Base-by-base conservation (phyloP, 2,797 vertebrate genomes). In the Mallotus villosus region DNA sequence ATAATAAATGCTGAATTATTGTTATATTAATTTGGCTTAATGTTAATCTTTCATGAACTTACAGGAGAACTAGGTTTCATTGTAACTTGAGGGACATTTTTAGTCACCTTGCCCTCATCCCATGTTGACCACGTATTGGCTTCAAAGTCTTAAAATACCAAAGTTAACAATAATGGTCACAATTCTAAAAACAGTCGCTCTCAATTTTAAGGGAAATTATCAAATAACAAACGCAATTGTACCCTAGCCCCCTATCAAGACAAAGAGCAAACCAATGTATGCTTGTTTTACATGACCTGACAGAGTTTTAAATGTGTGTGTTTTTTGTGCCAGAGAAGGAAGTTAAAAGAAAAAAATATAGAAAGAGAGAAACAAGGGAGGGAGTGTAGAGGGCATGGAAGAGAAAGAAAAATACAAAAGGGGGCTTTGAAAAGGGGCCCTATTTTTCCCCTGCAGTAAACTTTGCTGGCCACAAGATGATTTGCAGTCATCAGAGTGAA, bases 201-300 rank as follows among this genome's bases (percentile, higher is more conserved):
- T 65, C 73, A 78, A 79, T 81, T 79, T 80, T 74, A 75, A 77
- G 70, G 70, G 57, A 83, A 88, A 88, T 90, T 87, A 87, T 91
- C 81, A 46, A 46, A 46, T 90, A 73, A 66, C 72, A 86, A 85
- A 85, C 14, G 70, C 76, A 82, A 79, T 78, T 80, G 55, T 79
- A 73, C 74, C 70, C 73, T 63, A 63, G 74, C 75, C 73, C 74
- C 70, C 74, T 16, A 5, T 73, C 88, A 84, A 90, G 87, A 92
- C 86, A 91, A 90, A 91, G 78, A 85, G 77, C 75, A 88, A 89
- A 87, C 78, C 74, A 67, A 77, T 87, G 82, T 84, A 84, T 85
- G 77, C 84, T 92, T 87, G 74, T 92, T 90, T 92, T 91, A 90
- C 61, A 12, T 86, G 88, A 89, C 90, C 90, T 89, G 91, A 92